A percentile compares a stretch with the other conserved stretches of the same genome.
Evolutionary conservation across 2,888 invertebrate species (phyloP).

Genomic region (Entomobrya multifasciata): DNA sequence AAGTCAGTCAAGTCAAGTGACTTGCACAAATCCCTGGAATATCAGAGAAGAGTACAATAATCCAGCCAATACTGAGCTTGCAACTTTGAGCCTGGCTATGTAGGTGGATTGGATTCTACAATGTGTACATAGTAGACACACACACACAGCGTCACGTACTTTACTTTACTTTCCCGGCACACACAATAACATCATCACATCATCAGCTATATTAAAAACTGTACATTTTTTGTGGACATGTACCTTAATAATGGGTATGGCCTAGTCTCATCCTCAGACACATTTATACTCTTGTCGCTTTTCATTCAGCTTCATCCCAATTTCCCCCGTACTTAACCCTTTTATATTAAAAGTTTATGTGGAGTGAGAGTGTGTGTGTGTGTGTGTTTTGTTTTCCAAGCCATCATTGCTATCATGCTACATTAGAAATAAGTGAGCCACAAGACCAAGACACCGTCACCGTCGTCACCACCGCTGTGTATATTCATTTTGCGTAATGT

Average conservation of each 20-base stretch:
- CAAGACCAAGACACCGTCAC: conserved; percentile 6
- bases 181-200: conserved; percentile 1
- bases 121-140: no score
- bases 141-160: conserved; percentile 34
- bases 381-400: no score
- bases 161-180: conserved; percentile 13
- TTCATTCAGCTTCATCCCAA: conserved; percentile 12
- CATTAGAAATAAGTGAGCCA: conserved; percentile 54
- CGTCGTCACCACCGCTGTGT: background rate
- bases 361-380: background rate
- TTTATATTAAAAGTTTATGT: conserved; percentile 15
- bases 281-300: no score
- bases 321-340: conserved; percentile 1
- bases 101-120: no score
- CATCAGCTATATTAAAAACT: conserved; percentile 32
- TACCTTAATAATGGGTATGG: conserved; percentile 41
- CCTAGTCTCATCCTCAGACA: no score
- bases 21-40: conserved; percentile 20
- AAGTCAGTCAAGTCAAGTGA: background rate
- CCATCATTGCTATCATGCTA: conserved; percentile 49
- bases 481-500: background rate
- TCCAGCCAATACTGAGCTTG: conserved; percentile 60
- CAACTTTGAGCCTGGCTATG: background rate
- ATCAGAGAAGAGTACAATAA: conserved; percentile 55
- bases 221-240: background rate